Base-by-base conservation (phyloP, 1,140 invertebrate genomes). In the Drosophila trapezifrons region DNA sequence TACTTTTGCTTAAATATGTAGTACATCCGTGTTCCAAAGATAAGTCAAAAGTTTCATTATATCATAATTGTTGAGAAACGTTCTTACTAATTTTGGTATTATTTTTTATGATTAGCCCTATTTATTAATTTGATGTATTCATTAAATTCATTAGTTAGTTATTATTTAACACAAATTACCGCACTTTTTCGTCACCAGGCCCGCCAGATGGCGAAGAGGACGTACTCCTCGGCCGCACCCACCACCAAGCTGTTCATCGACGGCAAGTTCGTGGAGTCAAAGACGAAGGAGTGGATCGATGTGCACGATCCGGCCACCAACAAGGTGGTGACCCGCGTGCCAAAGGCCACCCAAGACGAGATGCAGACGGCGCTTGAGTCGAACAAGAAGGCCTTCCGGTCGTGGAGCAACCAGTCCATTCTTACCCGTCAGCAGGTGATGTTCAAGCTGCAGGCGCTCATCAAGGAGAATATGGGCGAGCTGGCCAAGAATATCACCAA, bases 371-470 rank as follows among this genome's bases (percentile, higher is more conserved):
- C 99, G 0, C 96, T 99, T 9, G 95, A 95, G 51, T 95, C 97
- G 25, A 96, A 97, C 3, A 98, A 97, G 91, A 95, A 95, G 63
- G 98, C 94, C 1, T 94, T 93, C 80, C 93, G 93, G 13, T 93
- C 95, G 54, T 99, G 99, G 99, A 97, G 96, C 45, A 94, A 97
- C 86, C 97, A 97, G 18, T 99, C 99, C 6, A 95, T 99, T 29
- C 93, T 99, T 42, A 96, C 97, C 0, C 94, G 99, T 55, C 98
- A 99, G 93, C 97, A 98, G 92, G 93, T 98, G 18, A 99, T 99
- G 97, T 97, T 99, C 82, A 98, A 96, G 91, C 93, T 95, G 62
- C 94, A 95, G 71, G 93, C 94, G 2, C 90, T 95, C 27, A 93
- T 95, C 75, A 92, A 94, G 79, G 93, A 93, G 18, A 95, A 95